A percentile compares a stretch with the other conserved stretches of the same genome.
Evolutionary conservation across 2,113 vertebrate species (phyloP).

Genomic region (Melierax canorus): DNA sequence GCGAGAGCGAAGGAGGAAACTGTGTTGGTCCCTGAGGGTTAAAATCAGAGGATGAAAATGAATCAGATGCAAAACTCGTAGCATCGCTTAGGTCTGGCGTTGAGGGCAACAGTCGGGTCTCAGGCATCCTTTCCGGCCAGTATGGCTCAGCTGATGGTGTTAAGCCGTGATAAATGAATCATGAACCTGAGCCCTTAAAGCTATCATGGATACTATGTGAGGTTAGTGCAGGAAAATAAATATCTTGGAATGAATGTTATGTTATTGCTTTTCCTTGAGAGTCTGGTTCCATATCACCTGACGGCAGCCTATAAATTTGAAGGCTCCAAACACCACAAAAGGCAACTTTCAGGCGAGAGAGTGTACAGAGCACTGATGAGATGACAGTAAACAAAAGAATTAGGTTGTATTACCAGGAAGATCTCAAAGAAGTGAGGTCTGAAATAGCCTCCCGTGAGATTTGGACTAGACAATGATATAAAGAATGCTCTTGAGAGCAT

Average conservation of each 20-base stretch:
- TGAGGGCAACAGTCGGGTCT: accelerated
- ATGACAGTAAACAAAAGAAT: neutral
- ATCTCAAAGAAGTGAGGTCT: neutral
- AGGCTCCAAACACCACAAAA: neutral
- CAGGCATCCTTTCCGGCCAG: neutral
- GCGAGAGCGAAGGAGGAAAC: neutral
- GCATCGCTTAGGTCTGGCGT: accelerated
- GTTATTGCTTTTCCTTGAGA: neutral
- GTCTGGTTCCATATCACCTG: neutral
- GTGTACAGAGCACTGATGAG: neutral
- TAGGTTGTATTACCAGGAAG: neutral
- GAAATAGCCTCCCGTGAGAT: neutral
- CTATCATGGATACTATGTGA: neutral
- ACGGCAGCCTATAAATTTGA: neutral
- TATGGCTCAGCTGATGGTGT: neutral
- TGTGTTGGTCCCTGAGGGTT: accelerated
- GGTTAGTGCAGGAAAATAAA: neutral
- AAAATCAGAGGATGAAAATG: neutral
- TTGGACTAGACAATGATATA: neutral
- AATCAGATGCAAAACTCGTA: accelerated
- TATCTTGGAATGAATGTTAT: neutral
- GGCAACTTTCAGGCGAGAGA: neutral
- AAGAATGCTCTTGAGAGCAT: neutral
- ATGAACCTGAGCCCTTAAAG: neutral
- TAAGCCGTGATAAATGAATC: neutral